phyloP scores from a whole-genome alignment of 2,888 invertebrate species.

The Hypselothyrea guttata region DNA sequence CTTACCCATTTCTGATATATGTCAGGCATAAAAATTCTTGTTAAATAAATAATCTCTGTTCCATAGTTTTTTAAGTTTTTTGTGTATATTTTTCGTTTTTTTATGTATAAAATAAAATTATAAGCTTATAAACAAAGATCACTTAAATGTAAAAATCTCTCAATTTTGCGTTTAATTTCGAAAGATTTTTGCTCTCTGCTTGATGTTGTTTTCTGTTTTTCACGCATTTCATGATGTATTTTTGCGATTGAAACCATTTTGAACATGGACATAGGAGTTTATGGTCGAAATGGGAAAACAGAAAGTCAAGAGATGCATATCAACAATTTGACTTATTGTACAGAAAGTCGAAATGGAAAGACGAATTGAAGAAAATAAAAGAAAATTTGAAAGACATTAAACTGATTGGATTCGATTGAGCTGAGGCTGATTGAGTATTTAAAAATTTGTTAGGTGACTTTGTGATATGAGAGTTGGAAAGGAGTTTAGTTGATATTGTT shows the following conservation, averaged over 20 bases:
- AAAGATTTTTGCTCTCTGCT: conserved; percentile 67
- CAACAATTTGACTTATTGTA: conserved; percentile 51
- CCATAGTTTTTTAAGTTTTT: conserved; percentile 48
- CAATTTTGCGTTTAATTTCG: conserved; percentile 64
- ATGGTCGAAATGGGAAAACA: conserved; percentile 25
- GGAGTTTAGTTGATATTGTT: conserved; percentile 60
- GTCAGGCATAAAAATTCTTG: no score
- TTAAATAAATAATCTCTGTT: no score
- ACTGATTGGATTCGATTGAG: conserved; percentile 40
- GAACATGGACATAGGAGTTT: conserved; percentile 25
- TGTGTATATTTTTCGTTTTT: conserved; percentile 58
- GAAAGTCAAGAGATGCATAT: conserved; percentile 41
- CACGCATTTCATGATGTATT: conserved; percentile 37
- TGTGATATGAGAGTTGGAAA: conserved; percentile 56
- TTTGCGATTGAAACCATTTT: conserved; percentile 20
- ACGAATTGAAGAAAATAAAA: conserved; percentile 19
- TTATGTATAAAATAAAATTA: conserved; percentile 80
- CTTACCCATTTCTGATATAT: no score
- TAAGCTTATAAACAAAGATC: conserved; percentile 81
- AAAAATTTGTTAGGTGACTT: conserved; percentile 42
- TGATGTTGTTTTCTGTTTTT: conserved; percentile 62
- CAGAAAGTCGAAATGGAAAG: conserved; percentile 17
- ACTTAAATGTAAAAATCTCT: conserved; percentile 81
- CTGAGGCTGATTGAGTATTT: conserved; percentile 49
- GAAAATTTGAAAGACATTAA: conserved; percentile 27